These are phyloP conservation scores for Metridium senile DNA, from an alignment of 92 coral and sea anemone genomes.

Conservation along the genomic window DNA sequence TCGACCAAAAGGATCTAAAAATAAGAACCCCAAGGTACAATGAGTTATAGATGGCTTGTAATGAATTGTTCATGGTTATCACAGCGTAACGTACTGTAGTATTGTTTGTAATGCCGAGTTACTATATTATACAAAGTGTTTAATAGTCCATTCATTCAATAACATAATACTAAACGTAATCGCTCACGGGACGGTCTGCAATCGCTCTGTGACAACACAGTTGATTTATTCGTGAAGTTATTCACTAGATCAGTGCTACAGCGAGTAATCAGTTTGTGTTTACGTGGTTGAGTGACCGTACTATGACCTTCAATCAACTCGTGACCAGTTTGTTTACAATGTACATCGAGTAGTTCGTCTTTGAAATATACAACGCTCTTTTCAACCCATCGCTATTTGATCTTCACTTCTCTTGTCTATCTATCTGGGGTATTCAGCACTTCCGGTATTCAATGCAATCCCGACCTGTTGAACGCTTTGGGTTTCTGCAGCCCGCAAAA, in stretches of 20 bases:
- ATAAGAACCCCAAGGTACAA: constrained; percentile 87
- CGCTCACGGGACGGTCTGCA: background rate
- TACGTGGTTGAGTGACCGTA: constrained; percentile 22
- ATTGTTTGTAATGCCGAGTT: background rate
- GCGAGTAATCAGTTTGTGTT: too few relatives aligned
- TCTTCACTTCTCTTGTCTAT: constrained; percentile 3
- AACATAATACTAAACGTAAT: background rate
- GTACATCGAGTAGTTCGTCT: constrained; percentile 38
- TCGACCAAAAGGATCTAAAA: constrained; percentile 93
- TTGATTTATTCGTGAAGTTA: background rate
- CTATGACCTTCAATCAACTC: constrained; percentile 34
- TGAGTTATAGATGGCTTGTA: background rate
- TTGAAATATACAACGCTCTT: background rate
- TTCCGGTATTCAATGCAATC: constrained; percentile 77
- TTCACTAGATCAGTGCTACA: background rate
- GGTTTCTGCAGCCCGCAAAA: background rate
- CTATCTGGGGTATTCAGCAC: constrained; percentile 28
- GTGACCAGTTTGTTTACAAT: constrained; percentile 60
- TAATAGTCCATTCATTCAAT: background rate
- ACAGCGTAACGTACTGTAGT: constrained; percentile 33
- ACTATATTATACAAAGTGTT: constrained; percentile 22
- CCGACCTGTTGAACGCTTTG: constrained; percentile 32
- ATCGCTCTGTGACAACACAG: background rate
- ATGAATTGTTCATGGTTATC: constrained; percentile 12
- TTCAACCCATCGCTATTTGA: background rate